Base-by-base conservation (phyloP, 2,797 vertebrate genomes). In the Hemibagrus guttatus region DNA sequence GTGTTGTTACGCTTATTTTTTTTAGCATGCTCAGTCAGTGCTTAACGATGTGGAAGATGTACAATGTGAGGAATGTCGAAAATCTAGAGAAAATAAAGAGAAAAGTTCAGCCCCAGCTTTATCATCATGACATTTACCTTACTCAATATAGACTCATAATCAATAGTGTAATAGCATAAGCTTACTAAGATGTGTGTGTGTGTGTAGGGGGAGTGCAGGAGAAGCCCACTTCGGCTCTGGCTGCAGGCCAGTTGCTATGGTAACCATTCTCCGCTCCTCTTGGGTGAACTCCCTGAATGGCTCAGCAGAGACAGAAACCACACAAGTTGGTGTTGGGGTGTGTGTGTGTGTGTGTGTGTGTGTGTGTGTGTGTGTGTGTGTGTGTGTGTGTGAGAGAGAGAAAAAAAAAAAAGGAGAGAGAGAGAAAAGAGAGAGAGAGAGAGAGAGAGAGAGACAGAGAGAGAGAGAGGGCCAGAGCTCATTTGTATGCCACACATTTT, bases 231-330 rank as follows among this genome's bases (percentile, higher is more conserved):
- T 28, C 2, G 2, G 74, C 69, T 88, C 84, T 87, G 86, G 85
- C 88, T 90, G 91, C 86, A 84, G 86, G 81, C 81, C 59, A 79
- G 92, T 94, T 87, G 58, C 92, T 88, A 79, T 91, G 83, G 92
- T 84, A 89, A 93, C 93, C 88, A 71, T 75, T 72, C 72, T 90
- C 87, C 86, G 83, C 84, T 78, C 87, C 86, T 81, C 89, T 84
- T 87, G 87, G 85, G 84, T 69, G 83, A 84, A 75, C 82, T 76
- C 87, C 58, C 68, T 85, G 84, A 83, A 87, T 82, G 89, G 74
- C 84, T 88, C 83, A 87, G 85, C 80, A 76, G 82, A 64, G 74
- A 61, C 72, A 80, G 75, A n/a, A 76, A 79, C 12, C 58, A 79
- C 63, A 80, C 71, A 63, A 71, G 64, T 66, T 66, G n/a, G 28